phyloP scores from a whole-genome alignment of 2,113 vertebrate species.

The Pongo pygmaeus region DNA sequence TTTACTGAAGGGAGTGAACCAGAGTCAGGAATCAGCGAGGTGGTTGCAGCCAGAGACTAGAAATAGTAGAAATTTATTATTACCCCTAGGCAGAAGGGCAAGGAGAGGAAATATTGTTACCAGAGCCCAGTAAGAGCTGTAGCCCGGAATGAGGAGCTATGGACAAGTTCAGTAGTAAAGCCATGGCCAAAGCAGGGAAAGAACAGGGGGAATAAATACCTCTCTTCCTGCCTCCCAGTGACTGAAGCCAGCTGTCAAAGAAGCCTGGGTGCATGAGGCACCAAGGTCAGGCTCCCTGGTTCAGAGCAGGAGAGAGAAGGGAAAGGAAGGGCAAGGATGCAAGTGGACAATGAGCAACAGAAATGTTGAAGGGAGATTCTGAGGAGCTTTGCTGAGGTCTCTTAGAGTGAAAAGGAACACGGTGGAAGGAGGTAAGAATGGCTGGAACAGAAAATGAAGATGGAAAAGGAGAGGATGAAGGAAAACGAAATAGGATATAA shows the following conservation, averaged over 20 bases:
- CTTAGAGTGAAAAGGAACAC: background rate
- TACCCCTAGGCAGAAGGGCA: background rate
- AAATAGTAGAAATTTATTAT: background rate
- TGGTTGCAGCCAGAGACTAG: background rate
- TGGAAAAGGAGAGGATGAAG: background rate
- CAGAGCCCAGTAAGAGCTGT: background rate
- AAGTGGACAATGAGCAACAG: background rate
- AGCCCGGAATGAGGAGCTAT: background rate
- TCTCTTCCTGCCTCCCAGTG: background rate
- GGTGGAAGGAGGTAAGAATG: background rate
- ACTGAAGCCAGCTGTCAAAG: background rate
- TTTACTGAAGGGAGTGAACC: background rate
- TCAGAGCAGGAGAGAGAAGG: background rate
- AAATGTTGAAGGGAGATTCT: background rate
- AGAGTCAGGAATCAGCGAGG: background rate
- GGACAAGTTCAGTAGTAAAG: too few relatives aligned
- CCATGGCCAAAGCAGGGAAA: background rate
- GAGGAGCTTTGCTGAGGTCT: background rate
- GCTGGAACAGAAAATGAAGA: background rate
- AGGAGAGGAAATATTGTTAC: background rate
- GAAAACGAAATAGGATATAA: background rate
- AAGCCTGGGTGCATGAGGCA: background rate
- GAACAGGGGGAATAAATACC: background rate
- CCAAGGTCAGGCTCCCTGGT: background rate
- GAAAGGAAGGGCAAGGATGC: background rate